Evolutionary conservation across 2,113 vertebrate genomes (phyloP).

Genomic region (Emydocephalus ijimae): DNA sequence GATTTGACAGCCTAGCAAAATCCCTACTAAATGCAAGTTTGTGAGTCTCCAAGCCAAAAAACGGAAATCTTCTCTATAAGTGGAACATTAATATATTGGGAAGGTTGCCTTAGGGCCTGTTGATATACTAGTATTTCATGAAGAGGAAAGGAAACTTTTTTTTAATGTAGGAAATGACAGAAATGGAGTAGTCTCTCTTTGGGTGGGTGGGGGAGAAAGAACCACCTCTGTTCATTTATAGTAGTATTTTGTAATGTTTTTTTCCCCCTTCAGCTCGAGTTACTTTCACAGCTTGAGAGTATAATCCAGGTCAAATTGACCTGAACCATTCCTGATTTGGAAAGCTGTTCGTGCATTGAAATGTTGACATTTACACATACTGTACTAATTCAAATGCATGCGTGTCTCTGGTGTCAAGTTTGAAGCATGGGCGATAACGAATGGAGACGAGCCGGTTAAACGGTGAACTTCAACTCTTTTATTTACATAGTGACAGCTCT

Average conservation of each 20-base stretch:
- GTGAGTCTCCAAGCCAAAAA: neutral
- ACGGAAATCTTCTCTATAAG: neutral
- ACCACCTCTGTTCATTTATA: neutral
- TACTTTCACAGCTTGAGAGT: neutral
- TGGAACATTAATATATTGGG: neutral
- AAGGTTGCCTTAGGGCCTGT: neutral
- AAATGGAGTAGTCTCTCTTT: neutral
- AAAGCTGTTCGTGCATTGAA: neutral
- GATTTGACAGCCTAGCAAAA: neutral
- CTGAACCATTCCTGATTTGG: neutral
- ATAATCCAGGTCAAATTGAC: neutral
- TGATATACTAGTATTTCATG: neutral
- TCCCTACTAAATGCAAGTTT: neutral
- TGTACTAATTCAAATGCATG: no score
- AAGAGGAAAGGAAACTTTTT: no score
- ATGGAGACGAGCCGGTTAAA: no score
- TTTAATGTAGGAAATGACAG: neutral
- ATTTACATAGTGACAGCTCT: no score
- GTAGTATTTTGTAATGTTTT: neutral
- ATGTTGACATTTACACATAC: neutral
- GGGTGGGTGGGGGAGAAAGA: no score
- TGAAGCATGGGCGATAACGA: no score
- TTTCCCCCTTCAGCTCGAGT: neutral
- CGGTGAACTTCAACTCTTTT: no score
- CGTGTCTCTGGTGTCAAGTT: neutral